A percentile compares a stretch with the other conserved stretches of the same genome.
phyloP scores from a whole-genome alignment of 1,140 invertebrate species.

The Orius insidiosus region DNA sequence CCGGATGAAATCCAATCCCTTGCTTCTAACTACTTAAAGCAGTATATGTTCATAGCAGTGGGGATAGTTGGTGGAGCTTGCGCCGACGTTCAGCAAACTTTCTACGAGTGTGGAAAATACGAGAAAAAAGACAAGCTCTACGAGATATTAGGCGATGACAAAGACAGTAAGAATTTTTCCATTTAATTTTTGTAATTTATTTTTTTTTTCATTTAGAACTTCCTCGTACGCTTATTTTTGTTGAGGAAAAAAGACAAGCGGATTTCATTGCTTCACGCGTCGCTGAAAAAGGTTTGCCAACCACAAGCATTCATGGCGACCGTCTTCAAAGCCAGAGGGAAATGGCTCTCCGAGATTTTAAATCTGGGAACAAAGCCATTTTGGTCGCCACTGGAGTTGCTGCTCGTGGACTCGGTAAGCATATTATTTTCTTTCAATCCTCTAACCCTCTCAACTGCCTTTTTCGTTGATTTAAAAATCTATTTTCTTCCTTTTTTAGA shows the following conservation, averaged over 20 bases:
- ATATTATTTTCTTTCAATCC: no score
- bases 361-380: slow-evolving; percentile 48
- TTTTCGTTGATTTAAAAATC: no score
- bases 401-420: slow-evolving; percentile 60
- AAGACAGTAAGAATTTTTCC: no score
- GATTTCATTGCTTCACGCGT: slow-evolving; percentile 72
- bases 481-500: slow-evolving; percentile 31
- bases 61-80: slow-evolving; percentile 91
- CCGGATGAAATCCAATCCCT: slow-evolving; percentile 95
- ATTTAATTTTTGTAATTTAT: no score
- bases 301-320: slow-evolving; percentile 89
- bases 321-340: slow-evolving; percentile 77
- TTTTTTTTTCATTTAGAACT: slow-evolving; percentile 22
- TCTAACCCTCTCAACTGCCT: no score
- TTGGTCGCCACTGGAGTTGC: slow-evolving; percentile 89
- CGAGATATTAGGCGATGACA: slow-evolving; percentile 41
- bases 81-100: slow-evolving; percentile 68
- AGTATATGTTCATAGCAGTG: slow-evolving; percentile 98
- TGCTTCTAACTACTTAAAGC: slow-evolving; percentile 89
- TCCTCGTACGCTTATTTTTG: slow-evolving; percentile 65
- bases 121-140: slow-evolving; percentile 55
- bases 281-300: slow-evolving; percentile 44
- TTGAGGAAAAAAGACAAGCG: slow-evolving; percentile 71
- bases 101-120: slow-evolving; percentile 43
- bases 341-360: slow-evolving; percentile 69